Percentiles rank a stretch among this genome's conserved stretches.
Conservation (phyloP, 2,797 vertebrate genomes). For the Syncerus caffer region DNA sequence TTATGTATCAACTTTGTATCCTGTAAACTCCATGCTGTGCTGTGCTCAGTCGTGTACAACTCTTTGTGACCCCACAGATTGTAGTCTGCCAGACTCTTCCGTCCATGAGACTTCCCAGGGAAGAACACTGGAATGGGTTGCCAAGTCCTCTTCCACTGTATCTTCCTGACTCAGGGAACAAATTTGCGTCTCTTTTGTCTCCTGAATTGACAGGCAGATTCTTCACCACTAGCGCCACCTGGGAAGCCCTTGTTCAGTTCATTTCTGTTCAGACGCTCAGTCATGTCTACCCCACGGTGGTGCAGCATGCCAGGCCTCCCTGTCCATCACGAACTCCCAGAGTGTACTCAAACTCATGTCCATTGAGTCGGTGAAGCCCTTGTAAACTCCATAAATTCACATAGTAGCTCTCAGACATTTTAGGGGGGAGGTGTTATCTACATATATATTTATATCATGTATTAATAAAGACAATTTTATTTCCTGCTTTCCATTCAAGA, state of each 20-base stretch:
- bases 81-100: not conserved
- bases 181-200: not conserved
- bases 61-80: not conserved
- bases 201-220: not conserved
- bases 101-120: not conserved
- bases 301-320: not conserved
- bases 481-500: not conserved
- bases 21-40: not conserved
- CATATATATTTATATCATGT: not conserved
- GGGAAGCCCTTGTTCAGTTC: not conserved
- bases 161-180: not conserved
- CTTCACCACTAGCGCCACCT: not conserved
- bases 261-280: not conserved
- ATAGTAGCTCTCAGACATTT: not conserved
- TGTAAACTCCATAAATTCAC: not conserved
- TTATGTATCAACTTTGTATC: not conserved
- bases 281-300: not conserved
- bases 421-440: not conserved
- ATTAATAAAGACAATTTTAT: not conserved
- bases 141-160: not conserved
- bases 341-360: not conserved
- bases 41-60: not conserved
- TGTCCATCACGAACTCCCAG: not conserved
- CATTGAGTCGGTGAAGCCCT: not conserved
- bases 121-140: not conserved